Conservation (phyloP, 2,797 vertebrate species). For the Uromys caudimaculatus region DNA sequence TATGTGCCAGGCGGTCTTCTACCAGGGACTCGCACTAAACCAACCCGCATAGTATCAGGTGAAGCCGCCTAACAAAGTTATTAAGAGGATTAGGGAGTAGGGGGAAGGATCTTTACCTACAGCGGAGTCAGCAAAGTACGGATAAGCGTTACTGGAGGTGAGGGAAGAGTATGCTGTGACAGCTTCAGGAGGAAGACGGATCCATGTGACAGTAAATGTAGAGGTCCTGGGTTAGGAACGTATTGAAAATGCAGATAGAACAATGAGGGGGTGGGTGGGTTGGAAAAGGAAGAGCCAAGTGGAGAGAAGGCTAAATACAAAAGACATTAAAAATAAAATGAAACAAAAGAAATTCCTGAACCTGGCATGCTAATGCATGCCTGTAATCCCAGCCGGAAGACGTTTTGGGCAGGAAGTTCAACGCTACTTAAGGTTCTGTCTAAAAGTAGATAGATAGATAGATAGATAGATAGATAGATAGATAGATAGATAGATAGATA, state of each 20-base stretch:
- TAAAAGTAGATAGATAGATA: background rate
- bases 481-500: background rate
- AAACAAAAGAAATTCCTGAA: background rate
- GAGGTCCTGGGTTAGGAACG: background rate
- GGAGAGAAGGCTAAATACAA: background rate
- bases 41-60: background rate
- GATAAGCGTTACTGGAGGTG: background rate
- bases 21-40: background rate
- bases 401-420: background rate
- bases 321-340: background rate
- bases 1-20: background rate
- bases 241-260: background rate
- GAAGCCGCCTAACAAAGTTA: no score
- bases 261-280: background rate
- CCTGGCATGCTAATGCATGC: background rate
- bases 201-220: background rate
- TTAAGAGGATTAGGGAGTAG: background rate
- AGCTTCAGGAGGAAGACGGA: background rate
- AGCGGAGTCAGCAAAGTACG: background rate
- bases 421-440: background rate
- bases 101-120: background rate
- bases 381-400: background rate
- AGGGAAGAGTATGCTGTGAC: background rate
- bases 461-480: background rate
- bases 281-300: background rate